Evolutionary conservation across 2,888 invertebrate species (phyloP), one percentile per base, ranked within the genome.

Genomic region (Chironomus riparius): DNA sequence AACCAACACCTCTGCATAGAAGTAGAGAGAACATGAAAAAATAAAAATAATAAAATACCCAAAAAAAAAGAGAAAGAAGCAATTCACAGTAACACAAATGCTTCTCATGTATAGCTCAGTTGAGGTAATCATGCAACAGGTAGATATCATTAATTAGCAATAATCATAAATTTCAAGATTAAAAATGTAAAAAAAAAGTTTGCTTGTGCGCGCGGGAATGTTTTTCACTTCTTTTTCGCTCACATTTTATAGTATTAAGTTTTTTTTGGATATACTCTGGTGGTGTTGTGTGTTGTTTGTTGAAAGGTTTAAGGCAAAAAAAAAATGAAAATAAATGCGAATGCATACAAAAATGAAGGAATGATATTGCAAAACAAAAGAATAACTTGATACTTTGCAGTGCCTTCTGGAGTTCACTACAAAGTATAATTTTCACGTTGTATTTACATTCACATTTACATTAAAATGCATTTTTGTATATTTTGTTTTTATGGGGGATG

Each of bases 151-250:
- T 74, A 74, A 74, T 74, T 74, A 74, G 68, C 65, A 74, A 74
- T 74, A 74, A 74, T 68, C 74, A 65, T 74, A 74, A 74, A 74
- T 74, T 74, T 74, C n/a, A n/a, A 47, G 74, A 74, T 74, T 74
- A 74, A 74, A 73, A 65, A 47, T 15, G 5, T 65, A 22, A 21
- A 24, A 65, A 21, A 10, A 24, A 38, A 2, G 38, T 38, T 13
- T 21, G 21, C 21, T 65, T 65, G 65, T 47, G 74, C 68, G 74
- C 68, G 74, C 74, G 68, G 74, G 72, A 72, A 72, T 72, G 22
- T 38, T 72, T 56, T 38, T 71, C 12, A 2, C 4, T 12, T 48
- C 10, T 2, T 48, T 71, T 38, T 28, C 24, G n/a, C 24, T 28
- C 56, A 38, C 18, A 56, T 18, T 56, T 18, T 6, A 18, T 56